These are phyloP conservation scores for Cryptoprocta ferox DNA, from an alignment of 2,797 vertebrate genomes.

Conservation along the genomic window DNA sequence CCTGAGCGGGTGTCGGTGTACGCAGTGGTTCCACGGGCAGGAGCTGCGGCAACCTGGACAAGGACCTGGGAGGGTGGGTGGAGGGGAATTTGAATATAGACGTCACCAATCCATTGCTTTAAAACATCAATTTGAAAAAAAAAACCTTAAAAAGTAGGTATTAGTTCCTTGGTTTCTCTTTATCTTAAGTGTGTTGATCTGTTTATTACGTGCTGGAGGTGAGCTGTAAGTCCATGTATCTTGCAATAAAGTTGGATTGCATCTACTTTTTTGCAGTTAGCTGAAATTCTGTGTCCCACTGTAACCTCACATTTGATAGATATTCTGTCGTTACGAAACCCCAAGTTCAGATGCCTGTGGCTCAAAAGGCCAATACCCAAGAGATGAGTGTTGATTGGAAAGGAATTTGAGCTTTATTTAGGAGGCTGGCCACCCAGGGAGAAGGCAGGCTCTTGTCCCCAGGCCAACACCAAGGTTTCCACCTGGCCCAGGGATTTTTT, in stretches of 20 bases:
- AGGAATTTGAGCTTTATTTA: background rate
- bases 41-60: too few relatives aligned
- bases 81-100: background rate
- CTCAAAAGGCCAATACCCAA: background rate
- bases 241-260: background rate
- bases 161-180: background rate
- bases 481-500: too few relatives aligned
- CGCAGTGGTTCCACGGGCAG: background rate
- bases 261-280: background rate
- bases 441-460: background rate
- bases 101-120: background rate
- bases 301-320: background rate
- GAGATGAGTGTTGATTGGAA: background rate
- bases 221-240: background rate
- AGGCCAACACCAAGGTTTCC: too few relatives aligned
- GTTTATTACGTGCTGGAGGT: background rate
- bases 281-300: background rate
- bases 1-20: background rate
- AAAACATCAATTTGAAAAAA: background rate
- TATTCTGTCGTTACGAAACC: background rate
- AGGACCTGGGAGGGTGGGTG: background rate
- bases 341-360: background rate
- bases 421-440: background rate
- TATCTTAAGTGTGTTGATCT: background rate
- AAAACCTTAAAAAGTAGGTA: background rate